These are phyloP conservation scores for Cygnus olor DNA, from an alignment of 2,797 vertebrate genomes.

Conservation along the genomic window DNA sequence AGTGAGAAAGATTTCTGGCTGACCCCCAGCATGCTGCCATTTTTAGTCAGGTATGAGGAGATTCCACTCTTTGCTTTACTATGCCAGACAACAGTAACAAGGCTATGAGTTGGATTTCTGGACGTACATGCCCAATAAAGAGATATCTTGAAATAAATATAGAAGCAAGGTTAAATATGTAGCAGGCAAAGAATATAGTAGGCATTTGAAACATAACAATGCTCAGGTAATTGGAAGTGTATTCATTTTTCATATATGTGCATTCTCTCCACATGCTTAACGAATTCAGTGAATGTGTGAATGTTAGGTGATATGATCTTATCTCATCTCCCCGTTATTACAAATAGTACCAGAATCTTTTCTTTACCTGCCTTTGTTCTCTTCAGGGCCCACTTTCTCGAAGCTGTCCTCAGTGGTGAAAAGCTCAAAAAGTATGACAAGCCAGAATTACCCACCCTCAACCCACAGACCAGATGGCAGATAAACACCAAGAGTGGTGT, in stretches of 20 bases:
- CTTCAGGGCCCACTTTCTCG: conserved; percentile 87
- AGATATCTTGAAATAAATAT: background rate
- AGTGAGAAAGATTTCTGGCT: conserved; percentile 81
- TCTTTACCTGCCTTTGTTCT: background rate
- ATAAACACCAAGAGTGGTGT: conserved; percentile 82
- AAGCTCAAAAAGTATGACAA: conserved; percentile 79
- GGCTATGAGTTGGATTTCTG: background rate
- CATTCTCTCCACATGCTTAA: background rate
- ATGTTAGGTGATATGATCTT: background rate
- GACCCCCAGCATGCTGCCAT: conserved; percentile 74
- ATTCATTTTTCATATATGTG: background rate
- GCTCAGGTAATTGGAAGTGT: background rate
- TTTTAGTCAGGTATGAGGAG: conserved; percentile 81
- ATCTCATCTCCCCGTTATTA: background rate
- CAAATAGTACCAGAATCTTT: background rate
- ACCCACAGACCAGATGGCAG: conserved; percentile 81
- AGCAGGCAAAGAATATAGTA: background rate
- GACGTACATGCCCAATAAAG: background rate
- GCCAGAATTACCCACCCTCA: conserved; percentile 81
- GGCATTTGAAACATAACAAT: background rate
- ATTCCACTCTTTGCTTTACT: background rate
- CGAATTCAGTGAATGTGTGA: background rate
- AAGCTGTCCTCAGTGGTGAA: conserved; percentile 83
- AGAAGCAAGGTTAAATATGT: background rate
- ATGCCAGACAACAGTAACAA: background rate